Evolutionary conservation across 2,888 invertebrate species (phyloP).

Genomic region (Aelia acuminata): DNA sequence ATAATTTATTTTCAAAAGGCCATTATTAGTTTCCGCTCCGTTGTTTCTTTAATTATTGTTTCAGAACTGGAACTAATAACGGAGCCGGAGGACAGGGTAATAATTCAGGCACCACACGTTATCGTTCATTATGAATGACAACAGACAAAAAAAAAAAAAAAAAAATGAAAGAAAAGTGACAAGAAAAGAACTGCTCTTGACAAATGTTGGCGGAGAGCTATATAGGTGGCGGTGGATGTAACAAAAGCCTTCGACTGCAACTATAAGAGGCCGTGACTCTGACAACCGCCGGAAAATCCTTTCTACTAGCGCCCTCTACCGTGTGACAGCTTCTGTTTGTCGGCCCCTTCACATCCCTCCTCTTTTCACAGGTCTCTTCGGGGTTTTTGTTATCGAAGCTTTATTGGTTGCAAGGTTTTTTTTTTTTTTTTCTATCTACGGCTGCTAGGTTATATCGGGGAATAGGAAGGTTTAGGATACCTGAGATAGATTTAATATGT

Average conservation of each 20-base stretch:
- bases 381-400: conserved; percentile 1
- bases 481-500: background rate
- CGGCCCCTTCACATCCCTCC: conserved; percentile 13
- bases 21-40: background rate
- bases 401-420: conserved; percentile 20
- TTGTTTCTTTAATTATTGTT: background rate
- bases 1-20: background rate
- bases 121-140: too few relatives aligned
- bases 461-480: background rate
- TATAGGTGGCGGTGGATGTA: conserved; percentile 32
- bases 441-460: background rate
- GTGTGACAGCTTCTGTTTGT: conserved; percentile 44
- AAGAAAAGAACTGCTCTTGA: conserved; percentile 37
- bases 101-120: background rate
- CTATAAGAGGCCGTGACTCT: conserved; percentile 43
- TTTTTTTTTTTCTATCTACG: background rate
- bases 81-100: background rate
- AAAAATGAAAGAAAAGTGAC: background rate
- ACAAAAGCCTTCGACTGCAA: conserved; percentile 40
- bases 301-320: conserved; percentile 34
- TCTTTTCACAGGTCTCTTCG: conserved; percentile 7
- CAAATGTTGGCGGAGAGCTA: background rate
- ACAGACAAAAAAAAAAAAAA: background rate
- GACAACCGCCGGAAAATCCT: conserved; percentile 48
- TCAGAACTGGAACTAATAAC: background rate